Evolutionary conservation across 2,888 invertebrate genomes (phyloP), one percentile per base, ranked within the genome.

Genomic region (Oligia fasciuncula): DNA sequence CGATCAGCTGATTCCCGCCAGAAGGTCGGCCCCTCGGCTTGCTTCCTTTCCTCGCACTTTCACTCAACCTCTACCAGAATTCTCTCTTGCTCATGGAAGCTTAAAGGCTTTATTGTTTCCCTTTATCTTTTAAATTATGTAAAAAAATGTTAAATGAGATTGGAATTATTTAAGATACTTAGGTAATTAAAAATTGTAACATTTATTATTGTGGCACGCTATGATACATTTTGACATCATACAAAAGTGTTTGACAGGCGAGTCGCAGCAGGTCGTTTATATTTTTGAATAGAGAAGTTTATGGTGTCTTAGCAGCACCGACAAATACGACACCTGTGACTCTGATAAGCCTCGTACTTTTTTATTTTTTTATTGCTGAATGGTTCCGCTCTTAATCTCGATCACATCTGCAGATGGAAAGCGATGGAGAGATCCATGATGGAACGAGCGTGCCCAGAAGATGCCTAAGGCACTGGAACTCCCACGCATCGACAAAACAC

Each of bases 1-100:
- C 93, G 92, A 96, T 94, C 96, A 96, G 96, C 96, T 97, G 96
- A 96, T 96, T 96, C 96, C 96, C 96, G 96, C 95, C 96, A 95
- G 95, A 94, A 94, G 95, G 94, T 95, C 94, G 93, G 90, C 91
- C 89, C 85, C 86, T 94, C 93, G 92, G 91, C 91, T 89, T 85
- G 88, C 91, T 92, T 91, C 90, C 90, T 91, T 90, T 90, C 89
- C 89, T 88, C 88, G 84, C 90, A 94, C 93, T 93, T 94, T 93
- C 93, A 90, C 93, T 92, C 87, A 78, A 67, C 75, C 77, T 85
- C 81, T 79, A 60, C 43, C 46, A 68, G n/a, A 69, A 69, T 79
- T 77, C 71, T 69, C 75, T 63, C 81, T 79, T 73, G 66, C 67
- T 83, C 76, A 75, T 77, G 35, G 73, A 77, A 84, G 73, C 57